A percentile compares a stretch with the other conserved stretches of the same genome.
Conservation (phyloP, 2,113 vertebrate genomes). For the Ceyx cyanopectus region DNA sequence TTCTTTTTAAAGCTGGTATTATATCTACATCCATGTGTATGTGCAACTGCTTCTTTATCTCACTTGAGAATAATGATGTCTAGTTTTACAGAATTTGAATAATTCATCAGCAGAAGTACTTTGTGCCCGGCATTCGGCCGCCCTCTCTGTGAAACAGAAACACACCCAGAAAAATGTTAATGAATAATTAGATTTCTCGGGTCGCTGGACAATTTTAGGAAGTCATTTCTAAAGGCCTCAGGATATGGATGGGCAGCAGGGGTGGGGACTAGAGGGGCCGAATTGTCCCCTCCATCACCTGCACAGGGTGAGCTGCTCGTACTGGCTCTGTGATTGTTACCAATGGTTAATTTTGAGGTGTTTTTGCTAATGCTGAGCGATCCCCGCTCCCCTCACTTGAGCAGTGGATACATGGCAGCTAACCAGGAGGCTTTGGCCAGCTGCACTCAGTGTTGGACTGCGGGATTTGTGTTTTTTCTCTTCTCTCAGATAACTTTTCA, state of each 20-base stretch:
- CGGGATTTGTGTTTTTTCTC: accelerated
- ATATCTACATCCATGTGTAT: neutral
- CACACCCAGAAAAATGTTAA: neutral
- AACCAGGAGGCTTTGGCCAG: neutral
- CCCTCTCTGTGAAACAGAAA: neutral
- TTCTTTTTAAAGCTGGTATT: neutral
- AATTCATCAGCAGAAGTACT: constrained; percentile 12
- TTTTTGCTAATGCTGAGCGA: neutral
- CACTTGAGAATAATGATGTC: constrained; percentile 1
- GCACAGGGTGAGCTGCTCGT: accelerated
- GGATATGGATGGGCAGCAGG: accelerated
- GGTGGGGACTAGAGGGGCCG: neutral
- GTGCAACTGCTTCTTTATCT: constrained; percentile 7
- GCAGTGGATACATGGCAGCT: neutral
- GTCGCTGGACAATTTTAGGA: neutral
- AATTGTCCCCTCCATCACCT: accelerated
- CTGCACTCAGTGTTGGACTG: accelerated
- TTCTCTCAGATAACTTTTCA: neutral
- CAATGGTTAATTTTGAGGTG: neutral
- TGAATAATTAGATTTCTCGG: accelerated
- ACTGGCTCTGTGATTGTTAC: too few species aligned
- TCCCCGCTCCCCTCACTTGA: accelerated
- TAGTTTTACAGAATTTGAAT: constrained; percentile 33
- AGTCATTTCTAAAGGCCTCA: accelerated
- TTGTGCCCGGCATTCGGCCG: accelerated